Base-by-base conservation (phyloP, 2,113 vertebrate species). In the Cervus canadensis region DNA sequence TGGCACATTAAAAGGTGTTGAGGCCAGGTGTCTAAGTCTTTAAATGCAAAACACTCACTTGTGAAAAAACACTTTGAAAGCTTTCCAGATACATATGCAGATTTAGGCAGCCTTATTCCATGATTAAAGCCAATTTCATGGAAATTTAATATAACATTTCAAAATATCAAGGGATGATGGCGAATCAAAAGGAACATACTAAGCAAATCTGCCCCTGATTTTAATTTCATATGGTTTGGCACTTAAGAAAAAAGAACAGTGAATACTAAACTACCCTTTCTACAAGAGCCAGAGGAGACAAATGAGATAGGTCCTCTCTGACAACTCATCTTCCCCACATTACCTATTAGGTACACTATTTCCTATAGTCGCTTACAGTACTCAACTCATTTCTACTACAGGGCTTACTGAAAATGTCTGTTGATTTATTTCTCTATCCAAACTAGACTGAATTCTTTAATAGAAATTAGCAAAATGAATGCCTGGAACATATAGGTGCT, bases 111-210 rank as follows among this genome's bases (percentile, higher is more conserved):
- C 33, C 45, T 76, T 91, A 62, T 76, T 10, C 81, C 40, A 84
- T 78, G 74, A 91, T 60, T 59, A 95, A 93, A 87, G 45, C 50
- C 85, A 95, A 71, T 89, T 92, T 54, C 45, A 64, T 57, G 45
- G 87, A 91, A 95, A 83, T 52, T 86, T 87, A 87, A 90, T 67
- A 54, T 52, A 94, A 94, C 33, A 81, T 94, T 79, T 91, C 62
- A 93, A 95, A 86, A 43, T 90, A 87, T 25, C 17, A 59, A 93
- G 54, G 33, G 43, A 82, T 91, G 45, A 84, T 56, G 57, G 60
- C 78, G 74, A 94, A 62, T 74, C 83, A 90, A 71, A 90, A 82
- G 45, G 84, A 78, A 56, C 16, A 26, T 48, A 97, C 23, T 43
- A 10, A n/a, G n/a, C 17, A 90, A 89, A 96, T 62, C 40, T 89